Percentiles rank a stretch among this genome's conserved stretches.
These are phyloP conservation scores for Dynastes hyllus DNA, from an alignment of 2,888 invertebrate genomes.

Conservation along the genomic window DNA sequence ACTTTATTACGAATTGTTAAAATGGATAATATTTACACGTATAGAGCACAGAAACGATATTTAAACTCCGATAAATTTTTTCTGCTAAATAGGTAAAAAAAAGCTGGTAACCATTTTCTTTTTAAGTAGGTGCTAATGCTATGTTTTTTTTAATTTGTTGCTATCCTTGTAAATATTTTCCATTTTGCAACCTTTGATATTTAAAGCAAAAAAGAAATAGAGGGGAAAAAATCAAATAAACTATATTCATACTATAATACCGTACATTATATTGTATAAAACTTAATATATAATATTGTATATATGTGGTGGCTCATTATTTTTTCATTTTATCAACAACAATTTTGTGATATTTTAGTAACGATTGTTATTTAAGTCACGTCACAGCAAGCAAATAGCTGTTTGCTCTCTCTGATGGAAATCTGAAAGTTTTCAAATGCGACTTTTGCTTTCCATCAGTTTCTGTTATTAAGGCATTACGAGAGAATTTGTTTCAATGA, in stretches of 20 bases:
- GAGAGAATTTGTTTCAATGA: constrained; percentile 47
- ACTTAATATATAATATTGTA: constrained; percentile 31
- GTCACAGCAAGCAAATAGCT: constrained; percentile 70
- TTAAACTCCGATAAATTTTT: too few species aligned
- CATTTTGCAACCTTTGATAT: constrained; percentile 31
- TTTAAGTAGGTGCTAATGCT: not conserved
- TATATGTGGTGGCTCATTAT: constrained; percentile 72
- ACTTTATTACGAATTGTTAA: constrained; percentile 50
- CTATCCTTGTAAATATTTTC: constrained; percentile 27
- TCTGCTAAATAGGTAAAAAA: too few species aligned
- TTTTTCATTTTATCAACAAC: constrained; percentile 74
- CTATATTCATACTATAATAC: constrained; percentile 55
- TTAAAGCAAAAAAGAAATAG: not conserved
- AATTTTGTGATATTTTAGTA: constrained; percentile 76
- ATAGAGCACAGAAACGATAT: not conserved
- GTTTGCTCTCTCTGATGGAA: constrained; percentile 65
- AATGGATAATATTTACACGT: constrained; percentile 51
- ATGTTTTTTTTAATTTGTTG: not conserved
- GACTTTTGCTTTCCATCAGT: constrained; percentile 59
- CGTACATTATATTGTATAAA: constrained; percentile 53
- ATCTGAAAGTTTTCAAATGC: constrained; percentile 56
- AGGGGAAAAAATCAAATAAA: constrained; percentile 51
- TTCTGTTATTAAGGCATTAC: constrained; percentile 58
- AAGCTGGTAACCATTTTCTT: too few species aligned
- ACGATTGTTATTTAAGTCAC: constrained; percentile 75